Evolutionary conservation across 2,888 invertebrate species (phyloP).

Genomic region (Keiferia lycopersicella): DNA sequence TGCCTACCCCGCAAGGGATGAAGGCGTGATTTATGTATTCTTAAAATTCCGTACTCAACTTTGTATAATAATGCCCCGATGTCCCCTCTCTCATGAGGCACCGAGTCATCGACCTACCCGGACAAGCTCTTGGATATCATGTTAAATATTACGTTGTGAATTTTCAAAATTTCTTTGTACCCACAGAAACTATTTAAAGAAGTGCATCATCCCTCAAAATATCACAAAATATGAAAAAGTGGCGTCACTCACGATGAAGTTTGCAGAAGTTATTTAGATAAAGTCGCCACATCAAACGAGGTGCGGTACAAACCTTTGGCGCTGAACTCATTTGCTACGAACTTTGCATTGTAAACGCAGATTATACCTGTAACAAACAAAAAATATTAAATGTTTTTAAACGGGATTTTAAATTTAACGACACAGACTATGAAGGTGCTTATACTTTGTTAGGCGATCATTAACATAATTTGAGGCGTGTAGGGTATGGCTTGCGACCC

Average conservation of each 20-base stretch:
- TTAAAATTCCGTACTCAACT: too few species aligned
- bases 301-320: slow-evolving; percentile 39
- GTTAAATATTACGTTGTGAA: too few species aligned
- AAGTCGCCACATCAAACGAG: slow-evolving; percentile 41
- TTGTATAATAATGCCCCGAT: too few species aligned
- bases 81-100: too few species aligned
- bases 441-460: slow-evolving; percentile 53
- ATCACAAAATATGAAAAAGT: slow-evolving; percentile 46
- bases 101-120: too few species aligned
- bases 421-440: slow-evolving; percentile 42
- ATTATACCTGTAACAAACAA: slow-evolving; percentile 62
- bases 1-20: too few species aligned
- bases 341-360: slow-evolving; percentile 36
- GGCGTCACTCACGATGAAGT: slow-evolving; percentile 42
- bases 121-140: too few species aligned
- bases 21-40: too few species aligned
- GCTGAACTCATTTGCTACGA: slow-evolving; percentile 40
- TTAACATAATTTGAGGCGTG: slow-evolving; percentile 58
- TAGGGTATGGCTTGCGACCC: slow-evolving; percentile 45
- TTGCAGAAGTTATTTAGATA: slow-evolving; percentile 50
- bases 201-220: not conserved
- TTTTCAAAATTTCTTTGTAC: too few species aligned
- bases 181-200: too few species aligned
- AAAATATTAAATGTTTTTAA: slow-evolving; percentile 40
- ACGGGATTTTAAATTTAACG: slow-evolving; percentile 58